Base-by-base conservation (phyloP, 2,888 invertebrate genomes). In the Pterostichus niger region DNA sequence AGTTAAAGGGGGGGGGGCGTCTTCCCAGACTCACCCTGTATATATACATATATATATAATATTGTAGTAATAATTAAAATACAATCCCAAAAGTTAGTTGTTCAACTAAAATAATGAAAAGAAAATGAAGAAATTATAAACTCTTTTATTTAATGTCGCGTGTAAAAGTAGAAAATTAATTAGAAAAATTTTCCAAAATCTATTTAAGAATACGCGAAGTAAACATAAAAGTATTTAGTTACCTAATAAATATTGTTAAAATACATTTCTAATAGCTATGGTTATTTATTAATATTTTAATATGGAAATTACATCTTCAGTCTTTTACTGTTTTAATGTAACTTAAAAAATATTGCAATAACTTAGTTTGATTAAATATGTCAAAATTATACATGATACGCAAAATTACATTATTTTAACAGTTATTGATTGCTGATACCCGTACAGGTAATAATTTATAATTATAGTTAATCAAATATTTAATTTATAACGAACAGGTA, bases 401-500 rank as follows among this genome's bases (percentile, higher is more conserved):
- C 31, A 40, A 64, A 33, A 64, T 64, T 64, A 64, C 64, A 35
- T 64, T 35, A 64, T n/a, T 35, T 64, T 64, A 64, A 64, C 64
- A 35, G 64, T 64, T 64, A 64, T 35, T 64, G 64, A 64, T 64
- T 33, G 64, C 44, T 71, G 13, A 17, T 71, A 71, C 68, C 17
- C 17, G 68, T 17, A 46, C 44, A 33, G 17, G 68, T 40, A 71
- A 44, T 71, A 71, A 71, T 71, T 71, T 71, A 71, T 44, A 71
- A 71, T 71, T 71, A 71, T 44, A 71, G 68, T 71, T 71, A 71
- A 71, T 71, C 68, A 71, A 71, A 71, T 71, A 71, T 71, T 71
- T 71, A 71, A 71, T 71, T 71, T 71, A 71, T 71, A 71, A 71
- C 68, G 68, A 40, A 71, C 68, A 71, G 68, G 17, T 71, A 71